Percentiles rank a stretch among this genome's conserved stretches.
Conservation (phyloP, 2,797 vertebrate genomes). For the Gobio occitaniae region DNA sequence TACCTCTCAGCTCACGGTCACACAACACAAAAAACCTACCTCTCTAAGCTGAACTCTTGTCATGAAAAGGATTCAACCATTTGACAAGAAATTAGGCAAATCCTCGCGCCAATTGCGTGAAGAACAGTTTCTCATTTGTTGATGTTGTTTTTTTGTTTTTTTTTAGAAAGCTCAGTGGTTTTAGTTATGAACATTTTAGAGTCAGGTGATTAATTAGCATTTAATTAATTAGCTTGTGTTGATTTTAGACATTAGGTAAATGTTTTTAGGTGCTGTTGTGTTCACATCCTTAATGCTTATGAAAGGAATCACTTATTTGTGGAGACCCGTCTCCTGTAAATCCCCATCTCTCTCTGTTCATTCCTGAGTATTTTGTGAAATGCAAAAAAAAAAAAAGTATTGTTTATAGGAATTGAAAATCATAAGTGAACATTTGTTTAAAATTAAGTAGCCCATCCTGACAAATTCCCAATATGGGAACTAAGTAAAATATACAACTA, state of each 20-base stretch:
- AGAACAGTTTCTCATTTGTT: constrained; percentile 19
- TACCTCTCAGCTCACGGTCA: constrained; percentile 50
- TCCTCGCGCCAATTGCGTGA: constrained; percentile 32
- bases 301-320: constrained; percentile 10
- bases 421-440: constrained; percentile 6
- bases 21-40: constrained; percentile 59
- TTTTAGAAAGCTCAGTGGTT: constrained; percentile 42
- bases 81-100: constrained; percentile 49
- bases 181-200: constrained; percentile 45
- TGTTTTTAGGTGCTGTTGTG: constrained; percentile 33
- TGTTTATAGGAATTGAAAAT: constrained; percentile 6
- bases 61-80: constrained; percentile 23
- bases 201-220: constrained; percentile 41
- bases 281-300: constrained; percentile 27
- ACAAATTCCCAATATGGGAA: constrained; percentile 17
- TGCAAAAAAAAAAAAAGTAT: background rate
- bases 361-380: constrained; percentile 41
- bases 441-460: background rate
- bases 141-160: constrained; percentile 6
- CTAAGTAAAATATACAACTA: background rate
- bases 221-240: constrained; percentile 52
- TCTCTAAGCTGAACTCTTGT: constrained; percentile 54
- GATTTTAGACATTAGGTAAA: constrained; percentile 53
- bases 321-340: constrained; percentile 28
- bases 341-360: constrained; percentile 52